Evolutionary conservation across 1,140 invertebrate species (phyloP).

Genomic region (Lethrus apterus): DNA sequence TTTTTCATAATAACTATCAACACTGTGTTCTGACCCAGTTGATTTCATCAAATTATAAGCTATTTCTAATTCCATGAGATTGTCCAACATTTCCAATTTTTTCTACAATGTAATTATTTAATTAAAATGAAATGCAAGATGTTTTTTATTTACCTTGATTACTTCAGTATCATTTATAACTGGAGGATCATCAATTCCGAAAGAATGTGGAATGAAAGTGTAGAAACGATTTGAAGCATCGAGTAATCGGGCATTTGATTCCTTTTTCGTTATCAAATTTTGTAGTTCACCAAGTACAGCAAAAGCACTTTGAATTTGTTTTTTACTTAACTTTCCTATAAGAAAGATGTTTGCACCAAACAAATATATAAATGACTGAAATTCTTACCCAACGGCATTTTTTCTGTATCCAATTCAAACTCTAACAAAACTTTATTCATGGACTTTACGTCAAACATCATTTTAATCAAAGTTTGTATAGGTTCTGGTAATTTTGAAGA

Average conservation of each 20-base stretch:
- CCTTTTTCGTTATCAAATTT: constrained; percentile 44
- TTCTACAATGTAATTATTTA: constrained; percentile 37
- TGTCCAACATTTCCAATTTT: constrained; percentile 91
- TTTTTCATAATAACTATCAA: constrained; percentile 87
- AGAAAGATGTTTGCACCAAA: background rate
- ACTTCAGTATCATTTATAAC: constrained; percentile 68
- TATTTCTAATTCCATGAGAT: constrained; percentile 88
- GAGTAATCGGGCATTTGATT: constrained; percentile 53
- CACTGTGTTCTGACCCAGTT: constrained; percentile 52
- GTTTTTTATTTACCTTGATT: constrained; percentile 53
- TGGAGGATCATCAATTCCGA: constrained; percentile 77
- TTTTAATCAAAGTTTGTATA: constrained; percentile 75
- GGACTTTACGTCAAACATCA: constrained; percentile 84
- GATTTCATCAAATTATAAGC: constrained; percentile 81
- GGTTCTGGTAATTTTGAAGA: constrained; percentile 63
- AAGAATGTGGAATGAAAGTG: constrained; percentile 91
- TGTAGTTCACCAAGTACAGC: constrained; percentile 72
- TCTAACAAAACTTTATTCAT: constrained; percentile 93
- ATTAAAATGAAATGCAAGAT: background rate
- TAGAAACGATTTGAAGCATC: constrained; percentile 78
- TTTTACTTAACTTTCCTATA: constrained; percentile 82
- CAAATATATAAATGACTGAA: constrained; percentile 2
- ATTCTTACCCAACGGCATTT: constrained; percentile 74
- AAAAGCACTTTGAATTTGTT: constrained; percentile 84
- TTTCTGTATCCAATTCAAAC: constrained; percentile 93